Evolutionary conservation across 92 coral and sea anemone species (phyloP), one percentile per base, ranked within the genome.

Genomic region (Epizoanthus fatuus): DNA sequence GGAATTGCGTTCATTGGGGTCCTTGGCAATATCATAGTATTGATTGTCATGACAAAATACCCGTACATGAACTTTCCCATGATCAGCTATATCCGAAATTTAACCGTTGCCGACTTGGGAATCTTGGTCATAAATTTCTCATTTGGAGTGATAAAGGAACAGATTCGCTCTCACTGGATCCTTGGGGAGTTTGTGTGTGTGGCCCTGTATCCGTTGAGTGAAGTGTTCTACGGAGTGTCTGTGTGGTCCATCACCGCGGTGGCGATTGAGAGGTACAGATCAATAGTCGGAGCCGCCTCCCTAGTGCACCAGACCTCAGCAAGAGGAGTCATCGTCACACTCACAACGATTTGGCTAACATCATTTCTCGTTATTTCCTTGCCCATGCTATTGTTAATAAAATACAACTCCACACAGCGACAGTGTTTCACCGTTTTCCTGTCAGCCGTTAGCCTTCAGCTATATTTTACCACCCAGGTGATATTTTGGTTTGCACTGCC

Each of bases 401-500:
- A 52, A 32, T 74, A 74, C 37, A 0, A 29, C 8, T 13, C 79
- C 15, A 14, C 7, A 17, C 16, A 45, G 16, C 54, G 35, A 15
- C 4, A 4, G 11, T 74, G 79, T 32, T 9, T 25, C 12, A 29
- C 79, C 7, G 19, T 1, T 16, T 15, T 74, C n/a, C 38, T 25
- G 38, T 44, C 39, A 11, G 79, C 51, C 2, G 5, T 7, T 16
- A 4, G 54, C 25, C 9, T 25, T 38, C 79, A 52, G 19, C 3
- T 74, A 25, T 74, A 74, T 9, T 74, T 74, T n/a, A 54, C 58
- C 12, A 54, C 64, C 47, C 45, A 74, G 51, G 79, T 74, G 32
- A 29, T 74, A 74, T 74, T 74, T 74, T 74, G 79, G 79, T 74
- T 74, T 74, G 79, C 38, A 74, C 79, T 74, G 32, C 79, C 79